phyloP scores from a whole-genome alignment of 2,797 vertebrate species.

The Aplochiton taeniatus region DNA sequence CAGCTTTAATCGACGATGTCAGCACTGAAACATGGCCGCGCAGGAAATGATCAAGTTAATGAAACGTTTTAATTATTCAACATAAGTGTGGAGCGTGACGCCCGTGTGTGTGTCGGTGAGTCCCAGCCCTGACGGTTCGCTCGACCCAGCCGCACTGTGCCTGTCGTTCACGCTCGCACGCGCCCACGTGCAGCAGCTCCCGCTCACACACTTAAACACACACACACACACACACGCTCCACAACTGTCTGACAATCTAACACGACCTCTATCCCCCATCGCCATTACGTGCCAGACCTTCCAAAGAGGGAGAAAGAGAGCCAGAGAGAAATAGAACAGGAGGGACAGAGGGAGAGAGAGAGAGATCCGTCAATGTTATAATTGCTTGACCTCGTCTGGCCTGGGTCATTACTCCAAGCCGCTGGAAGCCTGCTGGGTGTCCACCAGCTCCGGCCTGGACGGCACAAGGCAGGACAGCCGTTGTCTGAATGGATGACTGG shows the following conservation, averaged over 20 bases:
- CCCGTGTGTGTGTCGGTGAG: slow-evolving; percentile 61
- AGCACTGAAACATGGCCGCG: slow-evolving; percentile 56
- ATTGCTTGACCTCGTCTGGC: slow-evolving; percentile 69
- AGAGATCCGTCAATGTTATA: slow-evolving; percentile 59
- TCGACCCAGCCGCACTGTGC: not conserved
- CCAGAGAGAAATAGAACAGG: not conserved
- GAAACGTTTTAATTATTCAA: slow-evolving; percentile 73
- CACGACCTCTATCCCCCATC: slow-evolving; percentile 37
- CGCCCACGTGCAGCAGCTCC: too few species aligned
- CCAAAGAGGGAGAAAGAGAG: slow-evolving; percentile 24
- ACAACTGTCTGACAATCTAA: too few species aligned
- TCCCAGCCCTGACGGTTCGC: slow-evolving; percentile 44
- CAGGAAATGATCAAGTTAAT: slow-evolving; percentile 71
- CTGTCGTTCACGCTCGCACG: not conserved
- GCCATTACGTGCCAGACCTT: slow-evolving; percentile 47
- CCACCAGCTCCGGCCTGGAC: slow-evolving; percentile 4
- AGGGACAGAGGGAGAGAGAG: slow-evolving; percentile 19
- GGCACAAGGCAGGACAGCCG: slow-evolving; percentile 49
- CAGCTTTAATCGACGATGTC: slow-evolving; percentile 54
- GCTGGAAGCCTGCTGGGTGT: slow-evolving; percentile 21
- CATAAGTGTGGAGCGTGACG: slow-evolving; percentile 61
- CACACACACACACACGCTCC: slow-evolving; percentile 5
- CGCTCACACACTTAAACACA: not conserved
- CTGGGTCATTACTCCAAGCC: slow-evolving; percentile 49
- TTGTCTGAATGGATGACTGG: slow-evolving; percentile 51